A percentile compares a stretch with the other conserved stretches of the same genome.
phyloP scores from a whole-genome alignment of 2,113 vertebrate genomes.

The Uropsilus gracilis region DNA sequence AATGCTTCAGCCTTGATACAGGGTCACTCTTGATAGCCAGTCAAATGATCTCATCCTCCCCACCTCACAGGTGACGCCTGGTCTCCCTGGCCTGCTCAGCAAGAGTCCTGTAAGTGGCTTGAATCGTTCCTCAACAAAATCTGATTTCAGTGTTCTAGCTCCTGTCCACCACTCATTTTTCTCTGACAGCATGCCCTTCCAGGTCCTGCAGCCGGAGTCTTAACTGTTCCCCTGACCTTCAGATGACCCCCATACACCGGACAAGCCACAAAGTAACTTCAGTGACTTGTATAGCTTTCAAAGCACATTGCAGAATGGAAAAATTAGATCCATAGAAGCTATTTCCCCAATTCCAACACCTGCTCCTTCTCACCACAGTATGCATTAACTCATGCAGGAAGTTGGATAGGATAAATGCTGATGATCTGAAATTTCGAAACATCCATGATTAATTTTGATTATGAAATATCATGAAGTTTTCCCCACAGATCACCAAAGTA shows the following conservation, averaged over 20 bases:
- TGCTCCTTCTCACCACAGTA: not conserved
- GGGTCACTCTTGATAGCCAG: not conserved
- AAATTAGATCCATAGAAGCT: not conserved
- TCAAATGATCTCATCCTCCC: not conserved
- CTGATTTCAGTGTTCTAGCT: not conserved
- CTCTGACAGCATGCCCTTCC: not conserved
- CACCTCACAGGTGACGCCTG: not conserved
- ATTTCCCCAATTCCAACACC: not conserved
- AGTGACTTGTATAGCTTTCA: not conserved
- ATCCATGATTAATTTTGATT: slow-evolving; percentile 4
- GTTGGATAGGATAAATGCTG: not conserved
- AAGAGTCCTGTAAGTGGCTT: not conserved
- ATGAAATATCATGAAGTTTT: slow-evolving; percentile 8
- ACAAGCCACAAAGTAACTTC: not conserved
- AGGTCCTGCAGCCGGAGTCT: no score
- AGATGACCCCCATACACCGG: not conserved
- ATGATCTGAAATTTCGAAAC: slow-evolving; percentile 1
- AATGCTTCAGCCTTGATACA: not conserved
- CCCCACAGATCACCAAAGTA: not conserved
- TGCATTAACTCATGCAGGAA: not conserved
- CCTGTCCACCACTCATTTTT: not conserved
- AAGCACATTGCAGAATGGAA: not conserved
- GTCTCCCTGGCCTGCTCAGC: not conserved
- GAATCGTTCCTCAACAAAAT: not conserved
- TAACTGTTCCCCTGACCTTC: not conserved